Evolutionary conservation across 2,888 invertebrate species (phyloP).

Genomic region (Euplagia quadripunctaria): DNA sequence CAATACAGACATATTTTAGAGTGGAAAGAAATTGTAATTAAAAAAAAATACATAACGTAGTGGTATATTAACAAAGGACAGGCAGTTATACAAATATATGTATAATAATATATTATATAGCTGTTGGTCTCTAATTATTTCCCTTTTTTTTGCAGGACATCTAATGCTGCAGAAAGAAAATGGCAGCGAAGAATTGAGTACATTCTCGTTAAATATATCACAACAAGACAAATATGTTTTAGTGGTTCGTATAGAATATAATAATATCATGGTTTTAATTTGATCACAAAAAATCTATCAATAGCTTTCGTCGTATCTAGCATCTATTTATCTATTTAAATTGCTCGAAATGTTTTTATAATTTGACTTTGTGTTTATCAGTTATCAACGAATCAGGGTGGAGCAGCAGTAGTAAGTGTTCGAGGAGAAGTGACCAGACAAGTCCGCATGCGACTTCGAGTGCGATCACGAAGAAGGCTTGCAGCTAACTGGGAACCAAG

Average conservation of each 20-base stretch:
- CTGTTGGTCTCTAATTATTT: background rate
- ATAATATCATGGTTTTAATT: background rate
- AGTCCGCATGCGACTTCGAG: constrained; percentile 73
- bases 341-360: background rate
- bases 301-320: background rate
- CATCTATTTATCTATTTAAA: background rate
- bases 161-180: constrained; percentile 65
- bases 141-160: constrained; percentile 61
- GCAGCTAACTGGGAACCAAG: constrained; percentile 83
- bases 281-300: background rate
- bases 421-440: constrained; percentile 72
- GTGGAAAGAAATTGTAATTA: too few species aligned
- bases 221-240: constrained; percentile 76
- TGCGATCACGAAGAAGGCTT: constrained; percentile 74
- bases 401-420: constrained; percentile 75
- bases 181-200: constrained; percentile 64
- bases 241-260: constrained; percentile 62
- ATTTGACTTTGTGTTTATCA: constrained; percentile 47
- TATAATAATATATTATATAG: too few species aligned
- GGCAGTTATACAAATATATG: too few species aligned
- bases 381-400: constrained; percentile 72
- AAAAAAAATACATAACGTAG: too few species aligned
- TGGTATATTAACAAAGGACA: too few species aligned
- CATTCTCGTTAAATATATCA: constrained; percentile 68
- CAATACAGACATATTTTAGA: too few species aligned